phyloP scores from a whole-genome alignment of 2,113 vertebrate genomes.

The Zootoca vivipara region DNA sequence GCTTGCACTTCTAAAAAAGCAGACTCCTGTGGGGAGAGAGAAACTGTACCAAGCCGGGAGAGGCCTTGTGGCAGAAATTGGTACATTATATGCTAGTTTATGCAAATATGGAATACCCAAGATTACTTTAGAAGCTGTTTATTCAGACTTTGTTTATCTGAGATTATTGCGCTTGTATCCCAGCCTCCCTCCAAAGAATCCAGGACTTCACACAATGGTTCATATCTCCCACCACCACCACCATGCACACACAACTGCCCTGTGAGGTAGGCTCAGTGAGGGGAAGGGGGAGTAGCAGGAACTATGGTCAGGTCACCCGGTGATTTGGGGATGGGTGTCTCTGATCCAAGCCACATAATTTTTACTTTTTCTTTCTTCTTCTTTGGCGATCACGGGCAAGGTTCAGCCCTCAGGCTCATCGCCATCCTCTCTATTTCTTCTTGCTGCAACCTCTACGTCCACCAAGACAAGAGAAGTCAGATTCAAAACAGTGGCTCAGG shows the following conservation, averaged over 20 bases:
- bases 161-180: background rate
- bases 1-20: background rate
- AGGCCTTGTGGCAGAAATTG: background rate
- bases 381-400: too few species aligned
- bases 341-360: too few species aligned
- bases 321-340: background rate
- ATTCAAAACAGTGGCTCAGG: too few species aligned
- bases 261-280: background rate
- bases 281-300: too few species aligned
- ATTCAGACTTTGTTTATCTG: background rate
- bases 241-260: too few species aligned
- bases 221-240: background rate
- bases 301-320: background rate
- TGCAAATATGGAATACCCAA: constrained; percentile 16
- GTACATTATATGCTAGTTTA: background rate
- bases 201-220: background rate
- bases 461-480: too few species aligned
- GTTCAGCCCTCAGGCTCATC: too few species aligned
- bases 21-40: background rate
- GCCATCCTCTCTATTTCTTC: too few species aligned
- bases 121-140: constrained; percentile 5
- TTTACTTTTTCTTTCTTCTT: too few species aligned
- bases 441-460: too few species aligned
- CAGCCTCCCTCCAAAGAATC: background rate
- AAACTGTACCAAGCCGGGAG: background rate